Percentiles rank a stretch among this genome's conserved stretches.
phyloP scores from a whole-genome alignment of 2,797 vertebrate species.

The Bradypodion ventrale region DNA sequence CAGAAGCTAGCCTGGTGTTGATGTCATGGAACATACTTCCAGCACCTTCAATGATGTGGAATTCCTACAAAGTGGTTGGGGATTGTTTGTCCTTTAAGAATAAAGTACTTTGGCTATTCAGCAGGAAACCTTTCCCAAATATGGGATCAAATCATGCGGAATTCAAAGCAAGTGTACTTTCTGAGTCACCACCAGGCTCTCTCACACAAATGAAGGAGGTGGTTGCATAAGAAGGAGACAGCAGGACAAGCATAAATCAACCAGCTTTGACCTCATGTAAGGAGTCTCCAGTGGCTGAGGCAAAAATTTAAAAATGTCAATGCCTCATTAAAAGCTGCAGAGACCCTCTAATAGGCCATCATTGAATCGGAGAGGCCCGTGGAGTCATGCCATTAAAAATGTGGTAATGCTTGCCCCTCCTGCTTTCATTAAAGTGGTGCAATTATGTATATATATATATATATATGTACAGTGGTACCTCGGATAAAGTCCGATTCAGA shows the following conservation, averaged over 20 bases:
- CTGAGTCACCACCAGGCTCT: constrained; percentile 13
- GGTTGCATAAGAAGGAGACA: constrained; percentile 1
- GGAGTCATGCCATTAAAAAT: constrained; percentile 28
- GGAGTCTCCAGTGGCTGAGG: constrained; percentile 39
- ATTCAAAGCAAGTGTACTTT: neutral
- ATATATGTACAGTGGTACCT: too few relatives aligned
- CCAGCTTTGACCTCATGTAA: constrained; percentile 35
- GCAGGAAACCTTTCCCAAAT: neutral
- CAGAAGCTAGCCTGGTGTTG: too few relatives aligned
- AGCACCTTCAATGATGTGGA: neutral
- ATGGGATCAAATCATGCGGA: neutral
- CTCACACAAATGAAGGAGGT: neutral
- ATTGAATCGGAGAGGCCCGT: constrained; percentile 19
- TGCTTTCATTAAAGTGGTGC: constrained; percentile 13
- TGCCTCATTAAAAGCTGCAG: constrained; percentile 36
- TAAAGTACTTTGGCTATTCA: neutral
- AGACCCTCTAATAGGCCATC: constrained; percentile 30
- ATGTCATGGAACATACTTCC: too few relatives aligned
- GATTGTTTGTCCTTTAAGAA: neutral
- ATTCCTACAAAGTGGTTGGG: neutral
- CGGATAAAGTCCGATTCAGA: too few relatives aligned
- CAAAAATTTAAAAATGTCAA: constrained; percentile 42
- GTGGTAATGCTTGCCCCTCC: constrained; percentile 19
- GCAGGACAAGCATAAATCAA: constrained; percentile 20
- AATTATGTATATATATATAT: too few relatives aligned